Base-by-base conservation (phyloP, 2,113 vertebrate genomes). In the Chelonoidis abingdonii region DNA sequence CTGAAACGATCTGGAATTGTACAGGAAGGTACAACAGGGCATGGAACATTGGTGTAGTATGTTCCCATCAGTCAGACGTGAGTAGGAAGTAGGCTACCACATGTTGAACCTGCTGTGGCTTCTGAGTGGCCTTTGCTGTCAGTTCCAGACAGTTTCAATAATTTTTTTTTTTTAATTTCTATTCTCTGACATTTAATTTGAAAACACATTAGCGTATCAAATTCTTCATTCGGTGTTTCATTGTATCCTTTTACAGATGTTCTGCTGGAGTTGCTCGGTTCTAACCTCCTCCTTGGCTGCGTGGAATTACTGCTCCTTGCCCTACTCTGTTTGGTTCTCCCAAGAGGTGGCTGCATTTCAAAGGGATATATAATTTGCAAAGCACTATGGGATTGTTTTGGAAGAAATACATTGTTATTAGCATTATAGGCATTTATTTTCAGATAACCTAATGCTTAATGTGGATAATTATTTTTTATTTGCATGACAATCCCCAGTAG, bases 321-420 rank as follows among this genome's bases (percentile, higher is more conserved):
- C 90, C 90, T 47, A 92, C 31, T 2, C 81, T 88, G 93, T 62
- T 90, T 97, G 95, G 96, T 96, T 97, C 88, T 95, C 95, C 90
- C 89, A 94, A 91, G 95, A 96, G 86, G 92, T 92, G 95, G 96
- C 87, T 96, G 90, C 86, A 92, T 91, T 97, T 97, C 96, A 96
- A 95, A 95, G 93, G 86, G 82, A 79, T 91, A 65, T 79, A 54
- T 93, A 95, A 97, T 93, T 95, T 97, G 95, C 91, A 95, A 95
- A 97, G 94, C 93, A 96, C 90, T 92, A 96, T 89, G 93, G 90
- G 89, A 97, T 86, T 0, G 4, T 92, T 94, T 84, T 95, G 93
- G 93, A 94, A 94, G 92, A 94, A 57, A 94, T 59, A 90, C 57
- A 54, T 50, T 92, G 53, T 93, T 97, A 90, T 91, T 96, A 93